Conservation (phyloP, 2,113 vertebrate species). For the Syngnathus typhle region DNA sequence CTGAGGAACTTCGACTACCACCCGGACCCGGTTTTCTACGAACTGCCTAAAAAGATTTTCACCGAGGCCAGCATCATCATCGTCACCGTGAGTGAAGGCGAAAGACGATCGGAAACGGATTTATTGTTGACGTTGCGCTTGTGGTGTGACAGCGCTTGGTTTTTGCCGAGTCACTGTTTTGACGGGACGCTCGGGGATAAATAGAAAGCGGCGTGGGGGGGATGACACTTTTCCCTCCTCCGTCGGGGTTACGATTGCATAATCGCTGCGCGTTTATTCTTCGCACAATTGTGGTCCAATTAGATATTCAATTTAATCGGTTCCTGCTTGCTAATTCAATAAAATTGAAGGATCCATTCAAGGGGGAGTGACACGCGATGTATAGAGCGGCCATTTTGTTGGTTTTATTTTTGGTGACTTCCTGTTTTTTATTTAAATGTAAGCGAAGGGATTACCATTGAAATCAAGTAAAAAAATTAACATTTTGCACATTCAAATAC, state of each 20-base stretch:
- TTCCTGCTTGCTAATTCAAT: neutral
- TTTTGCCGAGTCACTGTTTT: neutral
- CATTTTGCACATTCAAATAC: neutral
- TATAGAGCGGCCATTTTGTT: neutral
- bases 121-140: neutral
- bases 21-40: constrained; percentile 77
- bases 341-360: neutral
- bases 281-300: constrained; percentile 12
- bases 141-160: neutral
- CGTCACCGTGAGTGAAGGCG: constrained; percentile 55
- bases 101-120: neutral
- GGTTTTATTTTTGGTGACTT: neutral
- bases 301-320: neutral
- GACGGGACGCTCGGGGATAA: neutral
- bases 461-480: neutral
- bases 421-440: neutral
- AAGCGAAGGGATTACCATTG: neutral
- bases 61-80: constrained; percentile 65
- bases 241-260: neutral
- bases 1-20: constrained; percentile 82
- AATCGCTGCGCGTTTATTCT: constrained; percentile 17
- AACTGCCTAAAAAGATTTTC: constrained; percentile 55
- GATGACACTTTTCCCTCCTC: neutral
- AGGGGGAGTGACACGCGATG: neutral
- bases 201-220: neutral